phyloP scores from a whole-genome alignment of 1,140 invertebrate genomes.

The Tetragnatha versicolor region DNA sequence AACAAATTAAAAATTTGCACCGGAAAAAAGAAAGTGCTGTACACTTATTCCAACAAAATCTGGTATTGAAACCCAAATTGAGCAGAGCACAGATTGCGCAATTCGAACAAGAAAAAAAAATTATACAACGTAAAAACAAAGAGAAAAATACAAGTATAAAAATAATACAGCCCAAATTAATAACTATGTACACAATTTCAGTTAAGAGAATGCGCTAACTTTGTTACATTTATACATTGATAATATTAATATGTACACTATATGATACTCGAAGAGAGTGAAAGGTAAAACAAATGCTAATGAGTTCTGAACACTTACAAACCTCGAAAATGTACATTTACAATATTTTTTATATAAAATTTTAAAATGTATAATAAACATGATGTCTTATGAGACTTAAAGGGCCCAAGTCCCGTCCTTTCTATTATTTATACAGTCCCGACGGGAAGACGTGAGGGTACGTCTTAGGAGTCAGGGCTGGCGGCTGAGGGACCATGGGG shows the following conservation, averaged over 20 bases:
- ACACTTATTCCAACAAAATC: not conserved
- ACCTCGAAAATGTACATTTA: constrained; percentile 39
- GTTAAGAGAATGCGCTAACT: not conserved
- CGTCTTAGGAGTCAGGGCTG: constrained; percentile 11
- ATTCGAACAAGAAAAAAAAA: constrained; percentile 15
- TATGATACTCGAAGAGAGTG: constrained; percentile 12
- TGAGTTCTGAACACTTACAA: constrained; percentile 5
- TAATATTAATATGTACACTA: constrained; percentile 34
- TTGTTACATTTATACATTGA: constrained; percentile 41
- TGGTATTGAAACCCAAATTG: constrained; percentile 13
- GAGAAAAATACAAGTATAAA: constrained; percentile 3
- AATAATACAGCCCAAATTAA: constrained; percentile 14
- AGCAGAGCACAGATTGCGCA: constrained; percentile 24
- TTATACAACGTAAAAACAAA: constrained; percentile 4
- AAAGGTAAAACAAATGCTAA: constrained; percentile 47
- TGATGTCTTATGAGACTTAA: too few species aligned
- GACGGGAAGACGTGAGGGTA: constrained; percentile 38
- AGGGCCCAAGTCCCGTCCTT: too few species aligned
- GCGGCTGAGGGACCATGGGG: constrained; percentile 31
- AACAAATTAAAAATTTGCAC: constrained; percentile 15
- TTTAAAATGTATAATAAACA: constrained; percentile 29
- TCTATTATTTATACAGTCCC: constrained; percentile 21
- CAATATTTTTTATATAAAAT: not conserved
- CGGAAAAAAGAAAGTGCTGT: not conserved
- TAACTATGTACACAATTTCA: constrained; percentile 40